These are phyloP conservation scores for Gambusia holbrooki DNA, from an alignment of 2,113 vertebrate species.

Conservation along the genomic window DNA sequence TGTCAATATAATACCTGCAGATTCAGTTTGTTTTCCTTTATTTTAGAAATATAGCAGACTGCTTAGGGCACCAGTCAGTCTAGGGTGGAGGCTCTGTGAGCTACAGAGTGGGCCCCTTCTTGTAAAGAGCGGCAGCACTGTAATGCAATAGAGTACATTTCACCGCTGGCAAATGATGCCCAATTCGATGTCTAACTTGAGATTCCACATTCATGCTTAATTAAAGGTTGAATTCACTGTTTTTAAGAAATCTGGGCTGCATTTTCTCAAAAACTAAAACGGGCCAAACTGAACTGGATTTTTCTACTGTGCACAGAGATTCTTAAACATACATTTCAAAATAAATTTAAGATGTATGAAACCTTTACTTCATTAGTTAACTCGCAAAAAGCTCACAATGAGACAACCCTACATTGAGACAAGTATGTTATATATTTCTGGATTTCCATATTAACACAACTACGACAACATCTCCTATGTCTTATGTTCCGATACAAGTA, in stretches of 20 bases:
- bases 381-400: background rate
- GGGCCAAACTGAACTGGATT: background rate
- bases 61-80: too few species aligned
- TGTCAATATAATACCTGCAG: background rate
- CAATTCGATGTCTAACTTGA: background rate
- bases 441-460: background rate
- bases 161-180: background rate
- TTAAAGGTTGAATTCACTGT: background rate
- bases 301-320: background rate
- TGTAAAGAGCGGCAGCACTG: background rate
- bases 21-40: background rate
- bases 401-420: too few species aligned
- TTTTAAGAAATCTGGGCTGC: background rate
- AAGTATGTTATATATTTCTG: background rate
- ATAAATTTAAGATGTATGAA: background rate
- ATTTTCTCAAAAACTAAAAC: background rate
- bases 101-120: background rate
- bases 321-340: background rate
- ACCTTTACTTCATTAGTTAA: background rate
- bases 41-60: background rate
- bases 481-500: conserved; percentile 10
- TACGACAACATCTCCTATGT: background rate
- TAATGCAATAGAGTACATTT: background rate
- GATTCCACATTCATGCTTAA: background rate
- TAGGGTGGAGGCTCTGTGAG: too few species aligned